Evolutionary conservation across 2,797 vertebrate species (phyloP).

Genomic region (Loriculus beryllinus): DNA sequence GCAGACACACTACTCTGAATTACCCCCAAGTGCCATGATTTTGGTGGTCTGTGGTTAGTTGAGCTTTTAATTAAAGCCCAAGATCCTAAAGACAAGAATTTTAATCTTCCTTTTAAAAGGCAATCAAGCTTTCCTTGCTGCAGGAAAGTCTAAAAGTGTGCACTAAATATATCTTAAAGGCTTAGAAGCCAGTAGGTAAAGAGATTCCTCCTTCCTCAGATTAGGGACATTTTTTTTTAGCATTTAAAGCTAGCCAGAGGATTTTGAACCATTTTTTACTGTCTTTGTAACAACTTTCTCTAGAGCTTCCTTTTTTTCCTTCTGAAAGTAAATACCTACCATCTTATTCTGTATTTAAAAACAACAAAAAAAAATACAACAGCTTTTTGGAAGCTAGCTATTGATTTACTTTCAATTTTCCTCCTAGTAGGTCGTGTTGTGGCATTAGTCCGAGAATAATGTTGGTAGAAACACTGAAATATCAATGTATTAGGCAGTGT

Average conservation of each 20-base stretch:
- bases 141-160: neutral
- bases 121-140: neutral
- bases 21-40: neutral
- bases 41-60: neutral
- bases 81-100: neutral
- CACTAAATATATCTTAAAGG: neutral
- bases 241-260: neutral
- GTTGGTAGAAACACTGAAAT: neutral
- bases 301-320: neutral
- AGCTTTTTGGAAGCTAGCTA: neutral
- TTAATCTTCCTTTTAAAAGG: neutral
- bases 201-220: neutral
- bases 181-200: neutral
- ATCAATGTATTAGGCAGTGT: neutral
- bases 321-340: neutral
- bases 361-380: neutral
- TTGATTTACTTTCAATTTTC: neutral
- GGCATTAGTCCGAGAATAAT: neutral
- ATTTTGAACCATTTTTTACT: neutral
- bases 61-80: neutral
- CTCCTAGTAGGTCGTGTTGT: neutral
- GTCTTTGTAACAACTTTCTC: neutral
- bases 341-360: neutral
- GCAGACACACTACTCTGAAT: neutral
- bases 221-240: too few relatives aligned